Base-by-base conservation (phyloP, 2,888 invertebrate species). In the Mimas tiliae region DNA sequence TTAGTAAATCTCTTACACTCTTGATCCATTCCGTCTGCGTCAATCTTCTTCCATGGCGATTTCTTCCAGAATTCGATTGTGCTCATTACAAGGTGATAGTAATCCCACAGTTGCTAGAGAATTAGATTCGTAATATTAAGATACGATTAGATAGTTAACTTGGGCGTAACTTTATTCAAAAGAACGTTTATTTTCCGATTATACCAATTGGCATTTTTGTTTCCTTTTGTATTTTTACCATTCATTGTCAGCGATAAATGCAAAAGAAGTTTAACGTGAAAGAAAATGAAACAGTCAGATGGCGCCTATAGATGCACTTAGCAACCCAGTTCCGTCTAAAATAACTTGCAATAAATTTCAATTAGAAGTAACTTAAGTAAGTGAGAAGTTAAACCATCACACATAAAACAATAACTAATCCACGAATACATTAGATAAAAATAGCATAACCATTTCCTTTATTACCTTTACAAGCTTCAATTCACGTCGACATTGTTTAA, bases 1-100 rank as follows among this genome's bases (percentile, higher is more conserved):
- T 98, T 98, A 0, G 96, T 96, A 82, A 98, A 97, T 76, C 97
- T 96, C 87, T 99, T 99, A 89, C 98, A 97, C 82, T 98, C 98
- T 86, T 97, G 96, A 82, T 99, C 98, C 97, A 99, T 98, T 65
- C 95, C 96, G 79, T 99, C 99, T 1, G 98, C 97, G 79, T 99
- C 98, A 68, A 99, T 98, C 82, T 97, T 97, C 81, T 97, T 97
- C 99, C 99, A 99, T 0, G 96, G 96, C 0, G 98, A 98, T 68
- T 95, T 97, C 87, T 98, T 98, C 99, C 99, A 99, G 84, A 97
- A 97, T 64, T 97, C 96, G 67, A 99, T 96, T 67, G 96, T 97
- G 0, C 97, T 96, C 79, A 95, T 94, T 27, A 98, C 97, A 47
- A 98, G 95, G 72, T 95, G 94, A 52, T 97, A 96, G 84, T 97